Base-by-base conservation (phyloP, 2,113 vertebrate species). In the Tricholaema leucomelas region DNA sequence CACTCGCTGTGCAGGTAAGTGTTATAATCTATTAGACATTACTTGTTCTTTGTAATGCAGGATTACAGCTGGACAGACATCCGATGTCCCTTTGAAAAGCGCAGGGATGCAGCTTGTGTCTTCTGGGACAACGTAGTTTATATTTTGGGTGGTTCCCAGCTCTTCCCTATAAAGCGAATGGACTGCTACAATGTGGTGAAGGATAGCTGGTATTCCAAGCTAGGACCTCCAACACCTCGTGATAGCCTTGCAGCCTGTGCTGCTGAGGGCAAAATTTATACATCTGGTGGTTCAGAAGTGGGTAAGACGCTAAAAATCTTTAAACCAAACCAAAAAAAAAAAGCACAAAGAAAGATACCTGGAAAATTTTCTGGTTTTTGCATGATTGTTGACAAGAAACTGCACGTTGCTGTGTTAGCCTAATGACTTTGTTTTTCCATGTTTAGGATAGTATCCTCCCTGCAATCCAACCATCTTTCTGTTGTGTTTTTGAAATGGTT, bases 101-200 rank as follows among this genome's bases (percentile, higher is more conserved):
- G 99, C 30, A 98, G 99, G 76, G 99, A 99, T 58, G 99, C 99
- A 92, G 98, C 99, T 14, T 98, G 98, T 42, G 97, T 99, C 91
- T 99, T 99, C 97, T 99, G 99, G 99, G 99, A 99, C 98, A 99
- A 99, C 30, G 99, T 99, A 83, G 99, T 99, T 66, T 99, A 99
- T 97, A 99, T 99, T 97, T 98, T 99, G 95, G 99, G 99, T 67
- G 99, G 99, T 91, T 99, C 99, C 40, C 99, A 99, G 97, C 98
- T 99, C 84, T 99, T 99, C 94, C 99, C 99, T 75, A 99, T 99
- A 96, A 99, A 99, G 92, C 97, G 99, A 91, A 99, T 99, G 99
- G 99, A 99, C 97, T 99, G 99, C 96, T 99, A 99, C 96, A 99
- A 99, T 67, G 99, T 99, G 69, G 98, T 99, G 88, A 99, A 99